Base-by-base conservation (phyloP, 2,888 invertebrate genomes). In the Morpho achilles region DNA sequence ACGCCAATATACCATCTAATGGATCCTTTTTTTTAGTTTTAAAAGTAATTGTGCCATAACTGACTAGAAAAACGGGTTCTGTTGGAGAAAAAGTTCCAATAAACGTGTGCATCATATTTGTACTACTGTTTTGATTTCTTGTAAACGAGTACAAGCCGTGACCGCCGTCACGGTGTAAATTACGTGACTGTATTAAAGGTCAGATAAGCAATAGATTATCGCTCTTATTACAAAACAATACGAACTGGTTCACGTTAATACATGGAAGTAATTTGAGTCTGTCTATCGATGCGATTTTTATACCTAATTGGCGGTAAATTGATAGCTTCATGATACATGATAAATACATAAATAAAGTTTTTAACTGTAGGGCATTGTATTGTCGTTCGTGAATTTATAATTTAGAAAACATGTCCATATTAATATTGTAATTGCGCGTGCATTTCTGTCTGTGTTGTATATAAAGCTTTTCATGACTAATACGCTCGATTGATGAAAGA, bases 91-190 rank as follows among this genome's bases (percentile, higher is more conserved):
- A 32, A 32, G 3, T 32, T 32, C 32, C 32, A 32, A 32, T 5
- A 32, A 32, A 32, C 32, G 32, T 32, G 32, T 32, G 32, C 32
- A 32, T 32, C 32, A 32, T 32, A 32, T 32, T 32, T 50, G 53
- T 62, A 45, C 49, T 58, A 45, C 52, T 60, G 50, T 58, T 65
- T 57, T 60, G 58, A 60, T 62, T 67, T 53, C 49, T 50, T 58
- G 44, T 59, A 53, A 53, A 53, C 53, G 58, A 58, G 57, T 62
- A 60, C 61, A 62, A 65, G 65, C 59, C 69, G 60, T 67, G 64
- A 67, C 66, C 57, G 62, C 58, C 61, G 65, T 63, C 65, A 66
- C 62, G 67, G 60, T 67, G 59, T 59, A 60, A 62, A 53, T 57
- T 63, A 56, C 62, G 52, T 53, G 56, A 61, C 41, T 44, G 51